Percentiles rank a stretch among this genome's conserved stretches.
These are phyloP conservation scores for Melanchra persicariae DNA, from an alignment of 2,888 invertebrate species.

Conservation along the genomic window DNA sequence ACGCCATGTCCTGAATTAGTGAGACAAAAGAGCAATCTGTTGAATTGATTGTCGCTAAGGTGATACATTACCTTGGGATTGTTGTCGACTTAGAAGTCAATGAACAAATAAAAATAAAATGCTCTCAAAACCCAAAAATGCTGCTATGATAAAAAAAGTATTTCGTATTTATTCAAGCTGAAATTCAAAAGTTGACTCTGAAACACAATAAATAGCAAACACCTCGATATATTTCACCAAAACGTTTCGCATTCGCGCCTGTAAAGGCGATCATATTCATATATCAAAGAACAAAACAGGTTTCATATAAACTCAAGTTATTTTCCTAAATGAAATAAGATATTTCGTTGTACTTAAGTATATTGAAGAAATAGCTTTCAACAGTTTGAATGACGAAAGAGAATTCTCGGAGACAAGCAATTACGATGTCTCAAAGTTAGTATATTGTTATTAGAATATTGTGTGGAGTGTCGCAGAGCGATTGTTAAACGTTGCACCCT, in stretches of 20 bases:
- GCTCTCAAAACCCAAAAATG: neutral
- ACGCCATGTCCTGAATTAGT: too few relatives aligned
- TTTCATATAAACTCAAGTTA: constrained; percentile 15
- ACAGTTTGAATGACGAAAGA: constrained; percentile 15
- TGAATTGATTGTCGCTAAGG: too few relatives aligned
- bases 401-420: constrained; percentile 19
- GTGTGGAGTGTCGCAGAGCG: neutral
- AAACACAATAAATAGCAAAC: constrained; percentile 7
- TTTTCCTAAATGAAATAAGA: constrained; percentile 13
- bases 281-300: constrained; percentile 17
- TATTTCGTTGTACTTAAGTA: neutral
- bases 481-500: neutral
- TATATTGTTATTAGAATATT: constrained; percentile 27
- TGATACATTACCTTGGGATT: too few relatives aligned
- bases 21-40: too few relatives aligned
- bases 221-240: neutral
- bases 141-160: neutral
- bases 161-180: constrained; percentile 19
- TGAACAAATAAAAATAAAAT: neutral
- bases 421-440: constrained; percentile 21
- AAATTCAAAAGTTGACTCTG: constrained; percentile 5
- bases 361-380: constrained; percentile 9
- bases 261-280: constrained; percentile 1
- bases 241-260: neutral
- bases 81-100: too few relatives aligned